Evolutionary conservation across 2,888 invertebrate genomes (phyloP), one percentile per base, ranked within the genome.

Genomic region (Eurois occulta): DNA sequence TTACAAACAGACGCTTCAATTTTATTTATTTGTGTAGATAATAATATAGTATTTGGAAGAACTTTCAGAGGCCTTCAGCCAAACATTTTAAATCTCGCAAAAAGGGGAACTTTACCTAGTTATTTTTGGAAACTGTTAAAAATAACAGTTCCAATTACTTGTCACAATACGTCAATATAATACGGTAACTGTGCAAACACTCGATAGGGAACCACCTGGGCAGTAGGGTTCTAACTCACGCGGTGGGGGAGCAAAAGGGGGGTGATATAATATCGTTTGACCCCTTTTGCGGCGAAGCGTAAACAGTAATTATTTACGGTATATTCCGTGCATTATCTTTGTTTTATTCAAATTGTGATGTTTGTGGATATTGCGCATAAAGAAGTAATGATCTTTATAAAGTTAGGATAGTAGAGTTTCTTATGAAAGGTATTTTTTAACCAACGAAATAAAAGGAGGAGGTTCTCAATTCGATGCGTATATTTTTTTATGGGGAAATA

Each of bases 161-260:
- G 1, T 11, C 24, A 55, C 21, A 85, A 66, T 70, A 67, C 55
- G 32, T 41, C 46, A 38, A 60, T 64, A 58, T 79, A 13, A 84
- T 70, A 84, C 68, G 38, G n/a, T n/a, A 60, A 18, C 67, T 72
- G 86, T 72, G 60, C 62, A 76, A 85, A 83, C 62, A 85, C 69
- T 85, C 24, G 72, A 76, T 70, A 70, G 55, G 18, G 32, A 70
- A 43, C 70, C 75, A 74, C 65, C 55, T 85, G 82, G 60, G 38
- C 69, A 58, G 65, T 8, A 16, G 62, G 64, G 52, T 21, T 55
- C 35, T 55, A 70, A 72, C 10, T 62, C 69, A n/a, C 52, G 58
- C 73, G 18, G 8, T 18, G 24, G 46, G 74, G 32, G 11, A 1
- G 11, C 60, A 4, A 11, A 60, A 32, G n/a, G 35, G 55, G 79